Base-by-base conservation (phyloP, 2,888 invertebrate genomes). In the Microctonus aethiopoides region DNA sequence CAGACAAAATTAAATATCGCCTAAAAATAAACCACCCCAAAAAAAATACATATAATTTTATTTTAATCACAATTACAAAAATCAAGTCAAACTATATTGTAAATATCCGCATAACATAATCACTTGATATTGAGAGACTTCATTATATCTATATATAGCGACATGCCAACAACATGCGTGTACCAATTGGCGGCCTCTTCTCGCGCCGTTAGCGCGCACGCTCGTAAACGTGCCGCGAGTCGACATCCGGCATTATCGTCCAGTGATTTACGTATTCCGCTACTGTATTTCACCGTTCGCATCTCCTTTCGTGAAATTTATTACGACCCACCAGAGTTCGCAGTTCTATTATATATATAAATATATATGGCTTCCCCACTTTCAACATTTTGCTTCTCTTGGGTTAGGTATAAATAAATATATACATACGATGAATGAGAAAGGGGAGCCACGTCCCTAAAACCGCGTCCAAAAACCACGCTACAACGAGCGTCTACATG, bases 161-260 rank as follows among this genome's bases (percentile, higher is more conserved):
- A 34, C 60, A 34, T 36, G n/a, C 22, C 60, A 59, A 60, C 60
- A 59, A 60, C 46, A 41, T 41, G 39, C 46, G 59, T 57, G 57
- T 59, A 56, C 39, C 32, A 56, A 56, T 24, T 16, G 46, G 46
- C 16, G 10, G 54, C 24, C 59, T 64, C 59, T 39, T 67, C 59
- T 39, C 60, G 59, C 20, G 36, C 54, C 52, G 59, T 51, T 51
- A 56, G 63, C 54, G 66, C 26, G 52, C 56, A 61, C 62, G 74
- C 79, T 81, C 80, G 80, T 80, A 79, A 83, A 83, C 80, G 81
- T 78, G 77, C 75, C 70, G 66, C 76, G 76, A 77, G 72, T 79
- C 79, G 81, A 80, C 82, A 80, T 82, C 81, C 83, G 81, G 81
- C 81, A 81, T 84, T 84, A 84, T 83, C 82, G 82, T 80, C 74